These are phyloP conservation scores for Zonitis immaculata DNA, from an alignment of 2,888 invertebrate genomes.

Conservation along the genomic window DNA sequence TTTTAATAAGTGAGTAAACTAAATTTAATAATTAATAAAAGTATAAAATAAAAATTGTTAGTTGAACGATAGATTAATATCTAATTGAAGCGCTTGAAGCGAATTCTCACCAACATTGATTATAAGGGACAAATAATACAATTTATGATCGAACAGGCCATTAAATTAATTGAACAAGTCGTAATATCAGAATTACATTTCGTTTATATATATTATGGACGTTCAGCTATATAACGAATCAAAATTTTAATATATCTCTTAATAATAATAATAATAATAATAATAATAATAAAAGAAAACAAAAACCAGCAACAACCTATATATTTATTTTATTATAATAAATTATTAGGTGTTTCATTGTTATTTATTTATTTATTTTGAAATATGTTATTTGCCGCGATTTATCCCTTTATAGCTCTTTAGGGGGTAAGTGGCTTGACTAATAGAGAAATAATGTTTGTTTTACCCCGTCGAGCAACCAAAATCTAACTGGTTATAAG, in stretches of 20 bases:
- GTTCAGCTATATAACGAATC: no score
- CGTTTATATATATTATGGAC: no score
- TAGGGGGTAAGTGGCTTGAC: constrained; percentile 23
- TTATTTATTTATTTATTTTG: constrained; percentile 1
- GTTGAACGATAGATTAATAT: neutral
- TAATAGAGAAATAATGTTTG: constrained; percentile 28
- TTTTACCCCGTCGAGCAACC: constrained; percentile 15
- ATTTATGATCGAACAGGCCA: neutral
- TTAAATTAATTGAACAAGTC: neutral
- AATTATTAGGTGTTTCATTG: constrained; percentile 5
- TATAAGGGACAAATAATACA: neutral
- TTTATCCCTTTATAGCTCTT: constrained; percentile 13
- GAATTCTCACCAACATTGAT: neutral
- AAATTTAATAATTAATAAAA: neutral
- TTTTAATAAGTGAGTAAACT: no score
- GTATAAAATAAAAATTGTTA: no score
- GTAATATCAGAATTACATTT: neutral
- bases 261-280: no score
- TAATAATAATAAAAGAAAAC: no score
- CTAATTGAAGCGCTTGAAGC: neutral
- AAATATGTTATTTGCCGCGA: constrained; percentile 10
- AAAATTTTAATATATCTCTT: no score
- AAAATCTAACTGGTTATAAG: constrained; percentile 19
- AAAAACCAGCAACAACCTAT: no score
- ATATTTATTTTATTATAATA: neutral